Percentiles rank a stretch among this genome's conserved stretches.
phyloP scores from a whole-genome alignment of 2,113 vertebrate genomes.

The Aegotheles bennettii region DNA sequence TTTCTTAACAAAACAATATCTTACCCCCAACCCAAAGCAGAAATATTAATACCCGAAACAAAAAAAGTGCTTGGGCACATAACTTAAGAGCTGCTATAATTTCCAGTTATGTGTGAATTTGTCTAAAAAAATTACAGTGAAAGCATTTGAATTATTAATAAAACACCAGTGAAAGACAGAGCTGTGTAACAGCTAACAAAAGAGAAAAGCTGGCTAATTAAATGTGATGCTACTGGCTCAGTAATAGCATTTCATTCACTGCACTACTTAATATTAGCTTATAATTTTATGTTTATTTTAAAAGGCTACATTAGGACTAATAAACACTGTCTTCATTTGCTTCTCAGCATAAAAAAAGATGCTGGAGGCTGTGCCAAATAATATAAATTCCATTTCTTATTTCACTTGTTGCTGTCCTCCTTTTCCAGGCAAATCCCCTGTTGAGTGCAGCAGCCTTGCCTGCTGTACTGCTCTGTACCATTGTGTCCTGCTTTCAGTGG shows the following conservation, averaged over 20 bases:
- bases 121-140: not conserved
- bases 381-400: not conserved
- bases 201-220: not conserved
- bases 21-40: not conserved
- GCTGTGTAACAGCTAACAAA: not conserved
- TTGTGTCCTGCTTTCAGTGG: not conserved
- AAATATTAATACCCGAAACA: not conserved
- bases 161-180: not conserved
- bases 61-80: not conserved
- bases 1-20: not conserved
- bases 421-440: not conserved
- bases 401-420: not conserved
- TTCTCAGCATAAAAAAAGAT: not conserved
- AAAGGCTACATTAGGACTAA: not conserved
- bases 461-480: not conserved
- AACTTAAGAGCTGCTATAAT: not conserved
- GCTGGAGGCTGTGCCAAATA: not conserved
- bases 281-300: slow-evolving; percentile 7
- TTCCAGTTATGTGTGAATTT: not conserved
- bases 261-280: not conserved
- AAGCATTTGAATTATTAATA: not conserved
- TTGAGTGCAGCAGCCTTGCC: not conserved
- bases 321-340: not conserved
- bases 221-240: slow-evolving; percentile 13
- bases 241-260: not conserved